Conservation (phyloP, 2,113 vertebrate genomes). For the Odocoileus hemionus region DNA sequence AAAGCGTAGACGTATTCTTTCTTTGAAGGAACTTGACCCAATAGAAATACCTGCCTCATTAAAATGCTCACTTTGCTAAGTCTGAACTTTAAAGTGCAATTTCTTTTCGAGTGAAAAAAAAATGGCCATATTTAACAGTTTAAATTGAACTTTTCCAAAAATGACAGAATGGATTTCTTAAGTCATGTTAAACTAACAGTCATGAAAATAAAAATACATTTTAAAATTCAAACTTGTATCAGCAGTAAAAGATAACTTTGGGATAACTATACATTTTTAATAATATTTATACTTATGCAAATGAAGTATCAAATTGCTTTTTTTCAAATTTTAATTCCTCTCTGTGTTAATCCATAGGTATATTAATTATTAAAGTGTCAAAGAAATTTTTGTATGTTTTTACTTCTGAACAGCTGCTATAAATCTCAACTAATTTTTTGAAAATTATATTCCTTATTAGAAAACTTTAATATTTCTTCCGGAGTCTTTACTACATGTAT, state of each 20-base stretch:
- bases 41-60: conserved; percentile 31
- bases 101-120: conserved; percentile 1
- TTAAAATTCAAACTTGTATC: conserved; percentile 31
- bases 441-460: background rate
- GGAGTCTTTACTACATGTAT: background rate
- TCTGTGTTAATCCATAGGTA: background rate
- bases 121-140: background rate
- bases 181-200: background rate
- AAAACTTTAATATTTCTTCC: background rate
- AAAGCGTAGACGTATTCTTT: background rate
- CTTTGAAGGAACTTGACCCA: background rate
- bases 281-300: background rate
- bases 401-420: background rate
- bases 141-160: conserved; percentile 34
- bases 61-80: conserved; percentile 33
- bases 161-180: background rate
- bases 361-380: background rate
- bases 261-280: background rate
- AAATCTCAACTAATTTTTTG: background rate
- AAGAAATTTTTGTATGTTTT: background rate
- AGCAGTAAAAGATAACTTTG: background rate
- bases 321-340: background rate
- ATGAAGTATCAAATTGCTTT: background rate
- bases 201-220: background rate
- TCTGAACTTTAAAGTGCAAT: conserved; percentile 52